Evolutionary conservation across 2,888 invertebrate genomes (phyloP).

Genomic region (Drosophila vallismaia): DNA sequence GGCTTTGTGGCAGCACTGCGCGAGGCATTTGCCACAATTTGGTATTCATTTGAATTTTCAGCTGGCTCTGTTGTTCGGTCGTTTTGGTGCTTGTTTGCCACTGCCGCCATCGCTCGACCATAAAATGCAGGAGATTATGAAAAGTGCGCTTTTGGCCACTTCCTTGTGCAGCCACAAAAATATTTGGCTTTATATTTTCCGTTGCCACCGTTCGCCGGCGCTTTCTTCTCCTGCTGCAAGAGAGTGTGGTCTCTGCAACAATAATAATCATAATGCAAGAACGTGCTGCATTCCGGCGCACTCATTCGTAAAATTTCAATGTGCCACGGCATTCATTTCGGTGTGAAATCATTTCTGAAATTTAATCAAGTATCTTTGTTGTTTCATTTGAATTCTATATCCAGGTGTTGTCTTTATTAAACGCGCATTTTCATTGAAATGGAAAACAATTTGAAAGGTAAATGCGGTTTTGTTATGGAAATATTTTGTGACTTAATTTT

Average conservation of each 20-base stretch:
- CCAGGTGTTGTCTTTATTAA: background rate
- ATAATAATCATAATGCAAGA: conserved; percentile 47
- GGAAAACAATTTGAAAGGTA: background rate
- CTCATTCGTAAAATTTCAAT: conserved; percentile 37
- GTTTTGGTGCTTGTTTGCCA: conserved; percentile 35
- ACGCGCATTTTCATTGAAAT: background rate
- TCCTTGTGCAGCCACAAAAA: conserved; percentile 49
- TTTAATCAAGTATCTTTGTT: conserved; percentile 31
- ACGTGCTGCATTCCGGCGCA: conserved; percentile 30
- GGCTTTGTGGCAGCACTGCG: conserved; percentile 23
- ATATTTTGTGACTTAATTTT: background rate
- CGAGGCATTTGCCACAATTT: conserved; percentile 55
- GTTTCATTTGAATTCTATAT: conserved; percentile 30
- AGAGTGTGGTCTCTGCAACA: conserved; percentile 21
- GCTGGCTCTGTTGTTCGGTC: conserved; percentile 51
- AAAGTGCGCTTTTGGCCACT: conserved; percentile 66
- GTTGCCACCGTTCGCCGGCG: background rate
- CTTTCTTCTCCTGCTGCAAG: conserved; percentile 1
- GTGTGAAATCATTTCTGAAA: conserved; percentile 19
- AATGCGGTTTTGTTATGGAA: background rate
- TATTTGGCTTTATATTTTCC: conserved; percentile 42
- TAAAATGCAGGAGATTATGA: conserved; percentile 78
- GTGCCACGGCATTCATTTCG: conserved; percentile 34
- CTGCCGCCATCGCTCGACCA: conserved; percentile 55
- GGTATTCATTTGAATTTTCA: conserved; percentile 76